Conservation (phyloP, 2,113 vertebrate species). For the Deroptyus accipitrinus region DNA sequence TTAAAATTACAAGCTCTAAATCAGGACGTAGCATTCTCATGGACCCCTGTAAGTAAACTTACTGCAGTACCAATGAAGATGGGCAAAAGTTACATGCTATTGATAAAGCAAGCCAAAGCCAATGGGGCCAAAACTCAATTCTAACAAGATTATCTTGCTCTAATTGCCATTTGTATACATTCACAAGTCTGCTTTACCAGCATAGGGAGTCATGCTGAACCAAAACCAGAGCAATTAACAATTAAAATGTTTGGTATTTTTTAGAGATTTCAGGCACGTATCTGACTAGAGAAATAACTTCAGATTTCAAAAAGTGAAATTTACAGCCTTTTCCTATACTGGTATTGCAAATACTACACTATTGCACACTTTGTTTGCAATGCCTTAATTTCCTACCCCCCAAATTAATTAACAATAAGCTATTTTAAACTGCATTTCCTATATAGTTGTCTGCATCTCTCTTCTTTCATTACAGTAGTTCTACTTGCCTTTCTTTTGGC, state of each 20-base stretch:
- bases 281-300: constrained; percentile 2
- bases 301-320: constrained; percentile 41
- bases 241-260: neutral
- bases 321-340: constrained; percentile 15
- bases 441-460: constrained; percentile 28
- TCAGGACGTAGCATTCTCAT: neutral
- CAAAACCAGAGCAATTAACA: neutral
- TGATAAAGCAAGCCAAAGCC: neutral
- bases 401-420: constrained; percentile 46
- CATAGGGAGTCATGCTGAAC: neutral
- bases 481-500: constrained; percentile 25
- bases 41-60: neutral
- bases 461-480: constrained; percentile 24
- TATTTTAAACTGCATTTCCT: constrained; percentile 22
- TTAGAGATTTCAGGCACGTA: neutral
- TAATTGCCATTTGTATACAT: neutral
- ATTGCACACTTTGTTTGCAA: constrained; percentile 16
- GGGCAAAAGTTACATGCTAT: neutral
- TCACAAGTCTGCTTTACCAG: neutral
- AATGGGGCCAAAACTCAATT: neutral
- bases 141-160: neutral
- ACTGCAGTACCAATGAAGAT: neutral
- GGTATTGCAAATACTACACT: neutral
- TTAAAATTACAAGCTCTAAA: neutral
- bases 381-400: constrained; percentile 22